Conservation (phyloP, 2,797 vertebrate species). For the Orientallactaga sibirica region DNA sequence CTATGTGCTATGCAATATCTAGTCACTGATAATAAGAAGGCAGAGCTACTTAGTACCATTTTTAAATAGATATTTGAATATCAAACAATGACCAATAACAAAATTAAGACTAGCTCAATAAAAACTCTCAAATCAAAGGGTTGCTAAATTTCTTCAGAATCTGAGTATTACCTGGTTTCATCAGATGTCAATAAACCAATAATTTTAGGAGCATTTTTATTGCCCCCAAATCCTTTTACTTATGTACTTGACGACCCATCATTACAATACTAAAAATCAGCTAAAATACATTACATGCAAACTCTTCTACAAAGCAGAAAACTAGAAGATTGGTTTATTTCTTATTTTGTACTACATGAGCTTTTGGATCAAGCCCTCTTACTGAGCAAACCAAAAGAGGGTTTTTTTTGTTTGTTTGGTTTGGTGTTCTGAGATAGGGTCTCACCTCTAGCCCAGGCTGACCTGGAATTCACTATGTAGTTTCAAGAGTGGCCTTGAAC, state of each 20-base stretch:
- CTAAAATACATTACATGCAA: background rate
- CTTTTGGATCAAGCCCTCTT: slow-evolving; percentile 42
- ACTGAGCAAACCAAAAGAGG: slow-evolving; percentile 2
- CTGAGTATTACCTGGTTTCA: slow-evolving; percentile 28
- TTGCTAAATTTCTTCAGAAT: slow-evolving; percentile 48
- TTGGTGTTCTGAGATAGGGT: too few relatives aligned
- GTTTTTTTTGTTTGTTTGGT: too few relatives aligned
- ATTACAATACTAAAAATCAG: slow-evolving; percentile 37
- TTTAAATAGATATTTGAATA: slow-evolving; percentile 55
- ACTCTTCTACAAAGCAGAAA: slow-evolving; percentile 60
- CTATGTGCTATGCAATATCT: background rate
- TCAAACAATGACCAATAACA: slow-evolving; percentile 31
- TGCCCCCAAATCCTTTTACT: slow-evolving; percentile 45
- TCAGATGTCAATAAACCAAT: slow-evolving; percentile 9
- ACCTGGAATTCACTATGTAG: too few relatives aligned
- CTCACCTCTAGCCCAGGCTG: too few relatives aligned
- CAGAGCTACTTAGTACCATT: slow-evolving; percentile 17
- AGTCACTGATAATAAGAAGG: background rate
- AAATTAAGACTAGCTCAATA: slow-evolving; percentile 43
- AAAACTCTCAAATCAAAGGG: slow-evolving; percentile 32
- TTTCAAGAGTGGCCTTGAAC: too few relatives aligned
- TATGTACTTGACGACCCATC: slow-evolving; percentile 28
- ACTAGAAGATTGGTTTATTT: background rate
- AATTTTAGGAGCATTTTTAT: slow-evolving; percentile 50
- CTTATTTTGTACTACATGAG: slow-evolving; percentile 13